phyloP scores from a whole-genome alignment of 2,797 vertebrate genomes.

The Podarcis siculus region DNA sequence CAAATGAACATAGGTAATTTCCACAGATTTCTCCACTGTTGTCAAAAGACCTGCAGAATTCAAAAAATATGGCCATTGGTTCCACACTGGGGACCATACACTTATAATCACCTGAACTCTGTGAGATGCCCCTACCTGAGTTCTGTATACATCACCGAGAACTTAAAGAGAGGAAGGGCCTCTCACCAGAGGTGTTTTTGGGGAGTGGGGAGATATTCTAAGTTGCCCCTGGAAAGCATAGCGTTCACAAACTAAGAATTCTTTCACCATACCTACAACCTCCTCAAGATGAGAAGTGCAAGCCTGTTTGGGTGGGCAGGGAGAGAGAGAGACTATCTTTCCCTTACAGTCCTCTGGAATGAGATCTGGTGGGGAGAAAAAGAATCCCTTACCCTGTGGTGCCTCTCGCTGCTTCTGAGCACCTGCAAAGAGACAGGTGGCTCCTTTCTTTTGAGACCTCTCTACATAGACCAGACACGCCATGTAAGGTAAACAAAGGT shows the following conservation, averaged over 20 bases:
- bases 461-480: too few relatives aligned
- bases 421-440: background rate
- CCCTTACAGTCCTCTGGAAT: background rate
- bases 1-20: too few relatives aligned
- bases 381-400: background rate
- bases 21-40: background rate
- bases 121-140: background rate
- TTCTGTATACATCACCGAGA: background rate
- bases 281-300: background rate
- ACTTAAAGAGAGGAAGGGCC: background rate
- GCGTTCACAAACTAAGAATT: background rate
- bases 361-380: background rate
- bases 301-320: background rate
- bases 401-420: background rate
- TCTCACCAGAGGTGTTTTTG: background rate
- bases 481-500: too few relatives aligned
- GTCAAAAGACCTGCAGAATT: background rate
- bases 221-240: background rate
- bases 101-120: background rate
- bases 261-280: background rate
- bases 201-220: background rate
- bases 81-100: background rate
- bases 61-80: background rate
- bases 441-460: background rate
- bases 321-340: background rate